Evolutionary conservation across 1,140 invertebrate genomes (phyloP), one percentile per base, ranked within the genome.

Genomic region (Drosophila kanapiae): DNA sequence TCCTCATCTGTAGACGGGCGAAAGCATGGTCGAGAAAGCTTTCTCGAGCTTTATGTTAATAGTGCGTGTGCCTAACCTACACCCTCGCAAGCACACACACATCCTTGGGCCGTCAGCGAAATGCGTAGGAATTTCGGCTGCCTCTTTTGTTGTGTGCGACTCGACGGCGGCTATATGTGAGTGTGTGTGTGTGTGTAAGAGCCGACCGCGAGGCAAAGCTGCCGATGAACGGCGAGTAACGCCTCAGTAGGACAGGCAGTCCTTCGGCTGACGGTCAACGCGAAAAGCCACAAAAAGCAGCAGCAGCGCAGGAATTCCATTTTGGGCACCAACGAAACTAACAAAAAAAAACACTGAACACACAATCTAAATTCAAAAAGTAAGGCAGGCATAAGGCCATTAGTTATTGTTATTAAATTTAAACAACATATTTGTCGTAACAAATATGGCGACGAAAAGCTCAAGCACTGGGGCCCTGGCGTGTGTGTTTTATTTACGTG

Each of bases 251-350:
- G 84, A 87, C 84, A 86, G 82, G 77, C 84, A 87, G 84, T 87
- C 84, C 84, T 87, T 87, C 84, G 84, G 86, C 84, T 87, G 77
- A 87, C 84, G 84, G 84, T 88, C 84, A 84, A 88, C 84, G 84
- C 84, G 65, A 78, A 47, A 78, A 88, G 84, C 62, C 77, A 87
- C 78, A 70, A 83, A 47, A 59, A 62, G 68, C 65, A 80, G 71
- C 58, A 80, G 45, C 31, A 27, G 53, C 53, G 40, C 31, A 65
- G 67, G 59, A 57, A 80, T 23, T 70, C 33, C 40, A 64, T 40
- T 75, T 57, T 31, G 48, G 48, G 38, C 69, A 60, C 49, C 58
- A 64, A 72, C 54, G 31, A 56, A 23, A 71, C 35, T 27, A 57
- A 63, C 2, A 31, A 33, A 68, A 48, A 40, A 49, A 72, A 29